These are phyloP conservation scores for Halcyon badia DNA, from an alignment of 2,797 vertebrate genomes.

Conservation along the genomic window DNA sequence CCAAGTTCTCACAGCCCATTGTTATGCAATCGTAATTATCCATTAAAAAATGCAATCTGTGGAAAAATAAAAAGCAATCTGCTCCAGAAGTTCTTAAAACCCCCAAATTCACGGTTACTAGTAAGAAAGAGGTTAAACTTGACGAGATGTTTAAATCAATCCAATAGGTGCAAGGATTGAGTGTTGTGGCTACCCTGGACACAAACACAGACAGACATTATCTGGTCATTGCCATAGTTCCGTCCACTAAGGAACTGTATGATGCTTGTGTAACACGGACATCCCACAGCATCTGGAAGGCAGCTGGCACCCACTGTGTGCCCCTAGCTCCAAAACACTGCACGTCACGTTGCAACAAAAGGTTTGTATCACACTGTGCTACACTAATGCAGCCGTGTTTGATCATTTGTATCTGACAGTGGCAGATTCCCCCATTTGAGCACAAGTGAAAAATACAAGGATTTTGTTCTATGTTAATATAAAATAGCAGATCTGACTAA, in stretches of 20 bases:
- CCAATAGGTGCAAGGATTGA: not conserved
- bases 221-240: not conserved
- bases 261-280: not conserved
- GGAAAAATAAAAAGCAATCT: not conserved
- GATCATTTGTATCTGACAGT: not conserved
- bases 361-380: no score
- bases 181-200: rapidly evolving
- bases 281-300: not conserved
- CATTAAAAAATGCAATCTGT: not conserved
- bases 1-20: not conserved
- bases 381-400: not conserved
- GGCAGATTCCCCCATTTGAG: not conserved
- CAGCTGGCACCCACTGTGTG: not conserved
- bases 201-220: not conserved
- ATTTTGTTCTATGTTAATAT: not conserved
- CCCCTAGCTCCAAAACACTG: not conserved
- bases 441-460: not conserved
- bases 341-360: not conserved
- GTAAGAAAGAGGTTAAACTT: not conserved
- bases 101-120: not conserved
- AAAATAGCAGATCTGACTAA: not conserved
- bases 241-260: not conserved
- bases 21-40: not conserved
- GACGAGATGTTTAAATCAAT: not conserved
- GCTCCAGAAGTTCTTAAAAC: not conserved